phyloP scores from a whole-genome alignment of 2,888 invertebrate genomes.

The Uropetala carovei region DNA sequence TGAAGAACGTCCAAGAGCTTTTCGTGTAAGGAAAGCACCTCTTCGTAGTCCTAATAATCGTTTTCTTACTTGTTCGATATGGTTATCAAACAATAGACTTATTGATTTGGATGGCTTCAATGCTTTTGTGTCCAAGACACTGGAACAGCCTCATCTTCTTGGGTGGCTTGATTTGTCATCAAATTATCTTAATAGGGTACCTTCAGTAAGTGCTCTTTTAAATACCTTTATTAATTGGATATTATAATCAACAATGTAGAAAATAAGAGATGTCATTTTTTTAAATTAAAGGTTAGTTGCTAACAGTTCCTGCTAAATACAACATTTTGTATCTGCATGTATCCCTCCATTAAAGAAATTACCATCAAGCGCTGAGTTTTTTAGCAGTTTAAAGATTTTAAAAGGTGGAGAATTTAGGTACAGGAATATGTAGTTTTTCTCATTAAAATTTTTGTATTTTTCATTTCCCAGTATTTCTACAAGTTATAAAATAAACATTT shows the following conservation, averaged over 20 bases:
- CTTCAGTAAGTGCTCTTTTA: conserved; percentile 16
- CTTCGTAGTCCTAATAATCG: not conserved
- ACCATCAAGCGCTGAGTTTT: no score
- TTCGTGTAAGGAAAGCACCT: conserved; percentile 21
- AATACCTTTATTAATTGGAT: not conserved
- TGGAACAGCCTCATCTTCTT: conserved; percentile 38
- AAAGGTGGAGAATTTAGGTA: no score
- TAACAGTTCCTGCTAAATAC: no score
- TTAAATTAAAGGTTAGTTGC: no score
- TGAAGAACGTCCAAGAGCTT: not conserved
- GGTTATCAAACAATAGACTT: conserved; percentile 34
- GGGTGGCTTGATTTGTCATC: conserved; percentile 53
- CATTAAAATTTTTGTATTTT: no score
- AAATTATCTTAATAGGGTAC: conserved; percentile 38
- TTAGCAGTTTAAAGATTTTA: no score
- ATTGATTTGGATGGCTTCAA: conserved; percentile 13
- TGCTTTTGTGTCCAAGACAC: conserved; percentile 12
- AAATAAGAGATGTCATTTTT: no score
- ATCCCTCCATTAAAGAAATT: no score
- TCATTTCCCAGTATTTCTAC: no score
- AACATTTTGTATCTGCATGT: no score
- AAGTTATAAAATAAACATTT: no score
- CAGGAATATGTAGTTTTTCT: no score
- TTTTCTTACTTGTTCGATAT: conserved; percentile 32
- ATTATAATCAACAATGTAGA: not conserved